Conservation (phyloP, 1,140 invertebrate species). For the Lepidotrigona ventralis region DNA sequence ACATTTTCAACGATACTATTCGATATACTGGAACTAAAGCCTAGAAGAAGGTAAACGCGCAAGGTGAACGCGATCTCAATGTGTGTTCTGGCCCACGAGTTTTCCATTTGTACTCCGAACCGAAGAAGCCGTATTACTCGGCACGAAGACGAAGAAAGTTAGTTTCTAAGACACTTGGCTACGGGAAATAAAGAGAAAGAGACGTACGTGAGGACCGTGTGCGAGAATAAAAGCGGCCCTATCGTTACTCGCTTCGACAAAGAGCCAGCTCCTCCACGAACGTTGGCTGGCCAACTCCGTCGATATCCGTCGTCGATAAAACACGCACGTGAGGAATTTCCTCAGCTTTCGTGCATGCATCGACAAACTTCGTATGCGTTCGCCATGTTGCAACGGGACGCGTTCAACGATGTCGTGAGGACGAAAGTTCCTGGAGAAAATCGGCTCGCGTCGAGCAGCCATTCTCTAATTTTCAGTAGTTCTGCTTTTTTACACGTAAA, state of each 20-base stretch:
- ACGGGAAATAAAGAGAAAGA: conserved; percentile 7
- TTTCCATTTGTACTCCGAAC: neutral
- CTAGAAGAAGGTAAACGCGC: too few species aligned
- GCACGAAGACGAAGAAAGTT: neutral
- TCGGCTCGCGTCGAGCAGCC: neutral
- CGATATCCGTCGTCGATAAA: conserved; percentile 34
- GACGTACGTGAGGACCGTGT: neutral
- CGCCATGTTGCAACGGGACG: neutral
- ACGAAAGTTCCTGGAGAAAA: neutral
- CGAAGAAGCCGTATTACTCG: neutral
- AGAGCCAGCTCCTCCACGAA: conserved; percentile 4
- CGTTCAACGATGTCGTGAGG: neutral
- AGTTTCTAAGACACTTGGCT: conserved; percentile 35
- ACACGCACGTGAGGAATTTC: conserved; percentile 37
- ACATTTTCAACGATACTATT: too few species aligned
- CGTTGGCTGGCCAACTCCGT: neutral
- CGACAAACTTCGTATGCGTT: neutral
- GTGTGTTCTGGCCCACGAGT: neutral
- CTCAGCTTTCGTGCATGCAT: neutral
- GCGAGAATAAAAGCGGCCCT: conserved; percentile 26
- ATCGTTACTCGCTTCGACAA: conserved; percentile 24
- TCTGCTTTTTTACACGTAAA: neutral
- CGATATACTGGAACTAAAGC: too few species aligned
- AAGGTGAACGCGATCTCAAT: too few species aligned
- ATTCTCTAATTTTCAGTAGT: neutral